These are phyloP conservation scores for Serranus cabrilla DNA, from an alignment of 2,797 vertebrate genomes.

Conservation along the genomic window DNA sequence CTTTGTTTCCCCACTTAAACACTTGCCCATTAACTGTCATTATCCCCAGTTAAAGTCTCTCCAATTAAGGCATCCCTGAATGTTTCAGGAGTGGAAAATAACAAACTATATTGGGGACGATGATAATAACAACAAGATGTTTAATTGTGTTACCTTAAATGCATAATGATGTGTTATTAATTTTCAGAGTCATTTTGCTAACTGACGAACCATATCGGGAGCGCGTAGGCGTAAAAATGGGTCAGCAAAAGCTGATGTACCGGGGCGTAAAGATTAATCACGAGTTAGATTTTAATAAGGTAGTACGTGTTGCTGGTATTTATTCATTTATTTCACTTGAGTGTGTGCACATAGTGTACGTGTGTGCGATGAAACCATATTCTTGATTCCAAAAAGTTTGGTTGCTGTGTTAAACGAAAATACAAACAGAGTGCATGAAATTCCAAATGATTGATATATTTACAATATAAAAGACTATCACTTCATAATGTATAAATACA, in stretches of 20 bases:
- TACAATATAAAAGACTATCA: too few relatives aligned
- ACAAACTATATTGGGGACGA: slow-evolving; percentile 12
- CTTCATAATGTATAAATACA: too few relatives aligned
- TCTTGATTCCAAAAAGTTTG: too few relatives aligned
- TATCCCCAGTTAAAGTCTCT: slow-evolving; percentile 24
- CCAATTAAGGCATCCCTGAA: slow-evolving; percentile 17
- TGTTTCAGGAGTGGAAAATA: slow-evolving; percentile 20
- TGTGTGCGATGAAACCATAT: neutral
- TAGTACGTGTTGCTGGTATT: slow-evolving; percentile 57
- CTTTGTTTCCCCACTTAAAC: slow-evolving; percentile 26
- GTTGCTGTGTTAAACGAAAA: too few relatives aligned
- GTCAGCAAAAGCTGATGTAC: slow-evolving; percentile 72
- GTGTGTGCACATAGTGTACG: neutral
- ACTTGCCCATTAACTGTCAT: slow-evolving; percentile 35
- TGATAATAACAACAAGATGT: slow-evolving; percentile 62
- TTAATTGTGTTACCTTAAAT: slow-evolving; percentile 78
- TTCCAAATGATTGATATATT: too few relatives aligned
- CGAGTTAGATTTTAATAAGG: slow-evolving; percentile 78
- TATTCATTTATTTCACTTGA: slow-evolving; percentile 41
- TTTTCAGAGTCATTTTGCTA: slow-evolving; percentile 68
- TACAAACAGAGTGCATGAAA: too few relatives aligned
- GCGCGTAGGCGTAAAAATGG: slow-evolving; percentile 68
- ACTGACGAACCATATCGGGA: slow-evolving; percentile 68
- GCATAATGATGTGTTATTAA: slow-evolving; percentile 76
- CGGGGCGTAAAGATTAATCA: slow-evolving; percentile 77